Base-by-base conservation (phyloP, 2,113 vertebrate genomes). In the Gasterosteus aculeatus region DNA sequence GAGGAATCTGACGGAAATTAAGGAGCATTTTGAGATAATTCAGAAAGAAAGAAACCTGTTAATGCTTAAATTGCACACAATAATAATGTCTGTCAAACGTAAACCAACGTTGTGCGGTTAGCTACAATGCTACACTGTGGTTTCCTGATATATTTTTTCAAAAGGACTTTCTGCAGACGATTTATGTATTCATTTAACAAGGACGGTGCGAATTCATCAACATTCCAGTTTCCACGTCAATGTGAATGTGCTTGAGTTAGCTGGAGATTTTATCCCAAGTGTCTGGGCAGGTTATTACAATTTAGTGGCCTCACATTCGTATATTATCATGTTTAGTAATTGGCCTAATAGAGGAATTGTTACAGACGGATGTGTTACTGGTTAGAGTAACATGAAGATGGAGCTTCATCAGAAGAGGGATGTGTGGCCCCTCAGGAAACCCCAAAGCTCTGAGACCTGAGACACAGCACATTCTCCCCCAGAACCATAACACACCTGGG, bases 401-500 rank as follows among this genome's bases (percentile, higher is more conserved):
- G 39, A 69, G 65, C 22, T 4, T 10, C 12, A 69, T 49, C 56
- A 70, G 18, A 77, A 62, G 11, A 4, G 61, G 70, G 72, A 81
- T 49, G 57, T 66, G 26, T 35, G 72, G 42, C 38, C 58, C 60
- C 62, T 75, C 59, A 54, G 38, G 38, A 44, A 88, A 73, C 35
- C 64, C 64, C 78, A 70, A 73, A 41, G 10, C 57, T 61, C 82
- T 51, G 15, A 90, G 75, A 90, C 75, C 80, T 81, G 66, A 82
- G 81, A 90, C 79, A 10, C 87, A 88, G 88, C 81, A 84, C 78
- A 87, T 82, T 89, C 22, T 65, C 75, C 74, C 59, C 64, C 60
- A 70, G 51, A 90, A 88, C 59, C 87, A 89, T 62, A 90, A 91
- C 87, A 92, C 75, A 79, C 68, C 57, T 46, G 6, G 57, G 64